Conservation (phyloP, 2,888 invertebrate genomes). For the Watsonalla binaria region DNA sequence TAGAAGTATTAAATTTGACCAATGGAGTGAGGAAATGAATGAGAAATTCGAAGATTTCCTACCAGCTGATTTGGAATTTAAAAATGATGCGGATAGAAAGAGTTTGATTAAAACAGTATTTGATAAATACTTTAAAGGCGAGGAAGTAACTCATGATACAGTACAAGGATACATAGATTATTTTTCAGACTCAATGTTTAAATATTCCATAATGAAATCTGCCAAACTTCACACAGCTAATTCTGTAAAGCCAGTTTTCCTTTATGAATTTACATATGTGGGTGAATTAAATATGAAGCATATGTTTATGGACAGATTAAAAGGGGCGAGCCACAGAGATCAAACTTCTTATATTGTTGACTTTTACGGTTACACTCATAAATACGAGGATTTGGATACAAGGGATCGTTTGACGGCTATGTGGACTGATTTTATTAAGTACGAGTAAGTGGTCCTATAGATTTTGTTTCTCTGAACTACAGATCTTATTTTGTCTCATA, state of each 20-base stretch:
- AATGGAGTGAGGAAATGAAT: slow-evolving; percentile 63
- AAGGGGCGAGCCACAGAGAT: slow-evolving; percentile 67
- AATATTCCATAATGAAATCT: slow-evolving; percentile 57
- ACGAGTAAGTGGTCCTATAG: slow-evolving; percentile 44
- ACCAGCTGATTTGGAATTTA: slow-evolving; percentile 56
- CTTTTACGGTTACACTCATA: slow-evolving; percentile 50
- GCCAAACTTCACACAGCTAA: slow-evolving; percentile 45
- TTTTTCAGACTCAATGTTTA: slow-evolving; percentile 68
- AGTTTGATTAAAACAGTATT: slow-evolving; percentile 39
- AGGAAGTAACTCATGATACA: slow-evolving; percentile 41
- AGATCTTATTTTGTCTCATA: too few species aligned
- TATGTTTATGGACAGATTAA: slow-evolving; percentile 50
- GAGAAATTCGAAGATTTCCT: slow-evolving; percentile 55
- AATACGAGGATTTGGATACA: slow-evolving; percentile 48
- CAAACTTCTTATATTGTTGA: slow-evolving; percentile 62
- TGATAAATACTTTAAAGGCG: slow-evolving; percentile 49
- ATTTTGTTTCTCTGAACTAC: too few species aligned
- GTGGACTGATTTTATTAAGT: slow-evolving; percentile 66
- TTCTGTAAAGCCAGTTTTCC: slow-evolving; percentile 41
- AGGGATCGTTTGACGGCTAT: slow-evolving; percentile 59
- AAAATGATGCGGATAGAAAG: slow-evolving; percentile 33
- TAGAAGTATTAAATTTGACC: slow-evolving; percentile 46
- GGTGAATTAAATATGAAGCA: slow-evolving; percentile 58
- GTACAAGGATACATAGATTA: slow-evolving; percentile 55
- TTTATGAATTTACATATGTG: slow-evolving; percentile 63